These are phyloP conservation scores for Zygaena filipendulae DNA, from an alignment of 2,888 invertebrate genomes.

Conservation along the genomic window DNA sequence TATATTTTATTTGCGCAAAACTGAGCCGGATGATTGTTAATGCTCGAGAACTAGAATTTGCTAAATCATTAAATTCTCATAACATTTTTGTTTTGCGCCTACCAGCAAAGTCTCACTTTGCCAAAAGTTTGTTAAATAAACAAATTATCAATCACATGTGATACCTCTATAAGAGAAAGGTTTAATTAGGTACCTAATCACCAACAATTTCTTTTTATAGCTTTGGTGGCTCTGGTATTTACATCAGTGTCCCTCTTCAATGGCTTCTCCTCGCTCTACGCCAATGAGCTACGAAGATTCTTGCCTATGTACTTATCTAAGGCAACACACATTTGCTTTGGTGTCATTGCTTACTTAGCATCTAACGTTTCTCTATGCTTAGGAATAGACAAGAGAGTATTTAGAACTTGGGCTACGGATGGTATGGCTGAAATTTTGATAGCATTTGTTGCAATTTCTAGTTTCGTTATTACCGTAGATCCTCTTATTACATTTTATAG, in stretches of 20 bases:
- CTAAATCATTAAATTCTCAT: too few relatives aligned
- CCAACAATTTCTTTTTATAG: slow-evolving; percentile 26
- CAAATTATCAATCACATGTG: too few relatives aligned
- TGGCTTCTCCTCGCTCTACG: slow-evolving; percentile 35
- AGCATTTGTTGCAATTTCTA: slow-evolving; percentile 24
- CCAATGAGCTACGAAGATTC: slow-evolving; percentile 27
- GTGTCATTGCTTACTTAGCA: slow-evolving; percentile 29
- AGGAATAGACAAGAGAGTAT: slow-evolving; percentile 30
- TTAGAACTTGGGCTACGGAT: slow-evolving; percentile 28
- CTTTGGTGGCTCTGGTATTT: slow-evolving; percentile 37
- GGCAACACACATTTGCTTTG: slow-evolving; percentile 36
- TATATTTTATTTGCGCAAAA: too few relatives aligned
- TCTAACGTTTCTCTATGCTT: slow-evolving; percentile 32
- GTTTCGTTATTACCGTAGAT: slow-evolving; percentile 31
- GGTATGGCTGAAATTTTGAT: slow-evolving; percentile 25
- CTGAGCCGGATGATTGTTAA: too few relatives aligned
- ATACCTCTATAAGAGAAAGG: too few relatives aligned
- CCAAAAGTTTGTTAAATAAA: too few relatives aligned
- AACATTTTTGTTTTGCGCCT: too few relatives aligned
- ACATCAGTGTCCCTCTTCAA: slow-evolving; percentile 36
- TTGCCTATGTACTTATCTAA: slow-evolving; percentile 32
- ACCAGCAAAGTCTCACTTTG: too few relatives aligned
- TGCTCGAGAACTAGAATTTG: too few relatives aligned
- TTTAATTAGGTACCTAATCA: too few relatives aligned
- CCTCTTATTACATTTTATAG: slow-evolving; percentile 29